phyloP scores from a whole-genome alignment of 2,113 vertebrate genomes.

The Poeciliopsis prolifica region DNA sequence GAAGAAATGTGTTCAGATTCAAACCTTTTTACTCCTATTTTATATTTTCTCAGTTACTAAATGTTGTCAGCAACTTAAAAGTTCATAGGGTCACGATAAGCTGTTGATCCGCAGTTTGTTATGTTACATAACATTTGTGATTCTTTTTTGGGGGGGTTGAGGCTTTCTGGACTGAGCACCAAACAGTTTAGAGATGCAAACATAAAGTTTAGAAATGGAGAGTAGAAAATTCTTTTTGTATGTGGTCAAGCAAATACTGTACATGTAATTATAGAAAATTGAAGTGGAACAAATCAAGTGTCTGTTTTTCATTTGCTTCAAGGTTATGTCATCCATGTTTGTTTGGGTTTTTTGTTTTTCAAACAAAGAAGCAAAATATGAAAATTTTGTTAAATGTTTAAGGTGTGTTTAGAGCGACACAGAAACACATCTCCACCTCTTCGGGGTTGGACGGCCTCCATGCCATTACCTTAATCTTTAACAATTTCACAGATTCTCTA shows the following conservation, averaged over 20 bases:
- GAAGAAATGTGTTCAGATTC: no score
- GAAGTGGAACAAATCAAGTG: no score
- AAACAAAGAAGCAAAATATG: no score
- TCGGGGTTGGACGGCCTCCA: no score
- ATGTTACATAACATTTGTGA: background rate
- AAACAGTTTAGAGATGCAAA: background rate
- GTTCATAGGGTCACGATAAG: background rate
- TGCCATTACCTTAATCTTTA: no score
- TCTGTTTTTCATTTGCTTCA: no score
- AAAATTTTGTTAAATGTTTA: no score
- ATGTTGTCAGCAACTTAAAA: background rate
- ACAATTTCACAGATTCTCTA: no score
- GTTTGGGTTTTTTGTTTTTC: no score
- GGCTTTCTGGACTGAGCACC: background rate
- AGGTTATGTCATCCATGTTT: no score
- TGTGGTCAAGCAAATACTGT: background rate
- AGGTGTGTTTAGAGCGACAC: no score
- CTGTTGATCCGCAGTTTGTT: background rate
- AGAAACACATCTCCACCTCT: background rate
- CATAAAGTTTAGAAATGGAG: background rate
- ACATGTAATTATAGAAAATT: background rate
- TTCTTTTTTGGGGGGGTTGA: background rate
- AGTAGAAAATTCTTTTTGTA: background rate
- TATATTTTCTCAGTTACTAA: background rate
- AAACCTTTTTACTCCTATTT: background rate